Evolutionary conservation across 2,113 vertebrate species (phyloP).

Genomic region (Porphyrio hochstetteri): DNA sequence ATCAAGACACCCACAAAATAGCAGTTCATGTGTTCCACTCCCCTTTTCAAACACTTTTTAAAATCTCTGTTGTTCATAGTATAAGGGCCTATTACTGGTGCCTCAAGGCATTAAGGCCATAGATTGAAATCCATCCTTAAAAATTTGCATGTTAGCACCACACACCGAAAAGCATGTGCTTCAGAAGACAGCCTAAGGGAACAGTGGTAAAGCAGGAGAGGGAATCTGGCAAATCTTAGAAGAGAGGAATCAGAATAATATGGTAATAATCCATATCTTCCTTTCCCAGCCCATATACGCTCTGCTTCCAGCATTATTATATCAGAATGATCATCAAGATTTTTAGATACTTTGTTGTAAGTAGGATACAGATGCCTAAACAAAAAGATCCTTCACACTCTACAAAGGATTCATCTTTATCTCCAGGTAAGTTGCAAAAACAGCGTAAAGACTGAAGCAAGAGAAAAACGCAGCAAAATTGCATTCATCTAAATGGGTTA

Average conservation of each 20-base stretch:
- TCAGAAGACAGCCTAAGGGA: not conserved
- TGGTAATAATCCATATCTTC: too few relatives aligned
- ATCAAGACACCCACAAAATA: not conserved
- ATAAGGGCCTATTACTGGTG: not conserved
- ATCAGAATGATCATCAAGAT: not conserved
- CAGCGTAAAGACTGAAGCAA: not conserved
- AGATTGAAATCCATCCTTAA: not conserved
- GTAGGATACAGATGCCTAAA: not conserved
- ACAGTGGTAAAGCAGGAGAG: not conserved
- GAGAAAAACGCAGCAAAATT: not conserved
- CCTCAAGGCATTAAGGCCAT: not conserved
- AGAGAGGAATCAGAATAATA: too few relatives aligned
- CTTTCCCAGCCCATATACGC: not conserved
- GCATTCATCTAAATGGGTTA: not conserved
- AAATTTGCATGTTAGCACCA: not conserved
- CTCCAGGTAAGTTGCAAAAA: not conserved
- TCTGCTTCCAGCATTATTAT: not conserved
- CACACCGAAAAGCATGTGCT: not conserved
- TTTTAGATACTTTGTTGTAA: not conserved
- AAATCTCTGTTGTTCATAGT: not conserved
- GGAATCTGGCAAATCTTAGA: not conserved
- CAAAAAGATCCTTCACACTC: not conserved
- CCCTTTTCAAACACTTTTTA: not conserved
- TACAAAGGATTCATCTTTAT: not conserved
- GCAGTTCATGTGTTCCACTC: not conserved